phyloP scores from a whole-genome alignment of 2,888 invertebrate genomes.

The Aelia acuminata region DNA sequence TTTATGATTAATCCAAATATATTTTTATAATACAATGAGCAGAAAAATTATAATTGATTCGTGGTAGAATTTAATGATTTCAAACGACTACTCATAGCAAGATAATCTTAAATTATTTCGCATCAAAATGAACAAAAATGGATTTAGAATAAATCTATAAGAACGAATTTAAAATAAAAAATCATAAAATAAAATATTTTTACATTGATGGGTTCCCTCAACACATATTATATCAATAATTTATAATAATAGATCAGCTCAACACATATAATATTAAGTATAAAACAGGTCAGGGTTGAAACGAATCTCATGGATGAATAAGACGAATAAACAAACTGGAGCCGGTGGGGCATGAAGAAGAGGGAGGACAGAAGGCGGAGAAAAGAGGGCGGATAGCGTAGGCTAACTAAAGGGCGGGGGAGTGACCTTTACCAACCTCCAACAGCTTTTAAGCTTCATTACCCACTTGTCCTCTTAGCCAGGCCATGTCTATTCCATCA shows the following conservation, averaged over 20 bases:
- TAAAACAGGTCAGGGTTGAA: background rate
- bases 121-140: too few species aligned
- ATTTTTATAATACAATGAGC: too few species aligned
- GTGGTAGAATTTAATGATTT: too few species aligned
- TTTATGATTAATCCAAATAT: too few species aligned
- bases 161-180: too few species aligned
- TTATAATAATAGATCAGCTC: too few species aligned
- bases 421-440: conserved; percentile 1
- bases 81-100: too few species aligned
- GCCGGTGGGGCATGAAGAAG: conserved; percentile 13
- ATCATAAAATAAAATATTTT: background rate
- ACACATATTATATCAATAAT: too few species aligned
- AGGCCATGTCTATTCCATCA: background rate
- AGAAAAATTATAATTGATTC: too few species aligned
- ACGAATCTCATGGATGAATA: conserved; percentile 9
- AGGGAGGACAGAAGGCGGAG: background rate
- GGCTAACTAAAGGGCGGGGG: conserved; percentile 27
- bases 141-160: too few species aligned
- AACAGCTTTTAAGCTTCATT: conserved; percentile 21
- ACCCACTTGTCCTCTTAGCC: conserved; percentile 46
- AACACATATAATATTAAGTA: background rate
- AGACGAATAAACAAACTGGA: conserved; percentile 18
- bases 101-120: too few species aligned
- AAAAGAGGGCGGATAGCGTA: background rate
- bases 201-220: background rate